Percentiles rank a stretch among this genome's conserved stretches.
These are phyloP conservation scores for Acipenser ruthenus DNA, from an alignment of 2,797 vertebrate genomes.

Conservation along the genomic window DNA sequence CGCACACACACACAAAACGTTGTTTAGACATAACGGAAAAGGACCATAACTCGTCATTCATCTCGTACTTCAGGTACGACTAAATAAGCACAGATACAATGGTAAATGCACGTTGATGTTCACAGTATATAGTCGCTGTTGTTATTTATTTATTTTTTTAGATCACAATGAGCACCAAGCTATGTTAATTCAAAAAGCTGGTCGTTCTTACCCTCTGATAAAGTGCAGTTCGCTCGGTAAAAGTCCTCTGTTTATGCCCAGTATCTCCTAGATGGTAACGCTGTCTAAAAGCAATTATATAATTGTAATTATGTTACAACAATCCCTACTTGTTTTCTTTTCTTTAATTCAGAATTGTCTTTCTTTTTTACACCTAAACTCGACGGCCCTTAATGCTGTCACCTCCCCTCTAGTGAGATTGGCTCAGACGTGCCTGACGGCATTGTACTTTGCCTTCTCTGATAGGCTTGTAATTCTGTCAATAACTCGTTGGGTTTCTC, in stretches of 20 bases:
- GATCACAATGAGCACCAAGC: no score
- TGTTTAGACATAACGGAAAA: constrained; percentile 15
- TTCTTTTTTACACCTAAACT: constrained; percentile 33
- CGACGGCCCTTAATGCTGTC: constrained; percentile 35
- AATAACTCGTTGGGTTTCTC: constrained; percentile 11
- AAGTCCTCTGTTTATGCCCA: constrained; percentile 20
- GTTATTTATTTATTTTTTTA: no score
- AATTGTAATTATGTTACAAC: constrained; percentile 1
- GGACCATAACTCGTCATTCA: background rate
- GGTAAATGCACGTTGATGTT: no score
- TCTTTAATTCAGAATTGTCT: constrained; percentile 19
- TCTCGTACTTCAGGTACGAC: constrained; percentile 1
- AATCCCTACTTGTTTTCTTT: background rate
- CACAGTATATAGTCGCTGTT: no score
- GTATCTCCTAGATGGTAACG: constrained; percentile 16
- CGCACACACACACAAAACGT: background rate
- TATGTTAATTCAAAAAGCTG: constrained; percentile 19
- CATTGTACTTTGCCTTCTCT: constrained; percentile 15
- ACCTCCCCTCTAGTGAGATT: constrained; percentile 33
- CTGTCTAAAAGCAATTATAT: background rate
- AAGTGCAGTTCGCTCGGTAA: constrained; percentile 18
- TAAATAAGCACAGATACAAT: background rate
- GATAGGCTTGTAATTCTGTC: constrained; percentile 30
- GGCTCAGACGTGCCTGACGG: constrained; percentile 32
- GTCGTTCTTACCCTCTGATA: constrained; percentile 36